Evolutionary conservation across 1,140 invertebrate species (phyloP), one percentile per base, ranked within the genome.

Genomic region (Drosophila pandora): DNA sequence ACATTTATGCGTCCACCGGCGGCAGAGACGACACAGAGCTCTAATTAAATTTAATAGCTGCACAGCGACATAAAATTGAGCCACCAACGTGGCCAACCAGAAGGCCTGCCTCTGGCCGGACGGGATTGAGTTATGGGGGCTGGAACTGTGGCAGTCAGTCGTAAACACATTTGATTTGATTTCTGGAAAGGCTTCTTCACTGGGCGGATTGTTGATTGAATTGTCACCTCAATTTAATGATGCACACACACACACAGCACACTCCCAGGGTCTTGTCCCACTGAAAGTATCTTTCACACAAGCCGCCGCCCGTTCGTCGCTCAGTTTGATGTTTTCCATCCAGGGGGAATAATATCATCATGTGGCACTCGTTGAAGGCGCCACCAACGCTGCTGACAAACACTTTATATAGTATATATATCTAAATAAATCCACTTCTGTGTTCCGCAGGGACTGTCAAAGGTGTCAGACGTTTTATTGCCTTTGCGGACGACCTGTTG

Each of bases 31-130:
- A 60, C 76, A 67, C 59, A 79, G 79, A 84, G 83, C 73, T 88
- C 87, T 90, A 90, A 90, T 90, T 90, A 90, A 90, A 90, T 90
- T 90, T 88, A 87, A 90, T 88, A 90, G 81, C 87, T 70, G 64
- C 64, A 52, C 65, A 73, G 64, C 47, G 61, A 70, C 75, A 82
- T 85, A 79, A 90, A 80, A 65, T 76, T 73, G 76, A 78, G 69
- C 80, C 78, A 90, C 81, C 81, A 87, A 79, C 71, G 75, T 79
- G 72, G 75, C 43, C 39, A 41, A 49, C 39, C 49, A 37, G 10
- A 37, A 12, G 34, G 34, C 34, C 10, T 2, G 7, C 8, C 32
- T 10, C 3, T 2, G 32, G 2, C 32, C 9, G 32, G 34, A n/a
- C 34, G 34, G 34, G 34, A 37, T 37, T 37, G 13, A 13, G 41